A percentile compares a stretch with the other conserved stretches of the same genome.
Evolutionary conservation across 2,888 invertebrate species (phyloP).

Genomic region (Crocallis elinguaria): DNA sequence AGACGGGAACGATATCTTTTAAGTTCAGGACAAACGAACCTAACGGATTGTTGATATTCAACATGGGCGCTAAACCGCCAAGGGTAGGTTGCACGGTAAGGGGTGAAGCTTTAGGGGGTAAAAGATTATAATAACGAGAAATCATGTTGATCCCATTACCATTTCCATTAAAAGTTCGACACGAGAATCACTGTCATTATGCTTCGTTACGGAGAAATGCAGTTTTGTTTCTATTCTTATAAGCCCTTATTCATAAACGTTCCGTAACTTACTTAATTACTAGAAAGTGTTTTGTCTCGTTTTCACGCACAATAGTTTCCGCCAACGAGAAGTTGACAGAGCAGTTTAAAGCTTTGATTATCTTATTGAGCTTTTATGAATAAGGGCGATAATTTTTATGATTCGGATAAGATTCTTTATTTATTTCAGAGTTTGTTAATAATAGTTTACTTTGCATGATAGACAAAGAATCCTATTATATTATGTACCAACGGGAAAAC

Average conservation of each 20-base stretch:
- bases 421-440: neutral
- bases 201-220: conserved; percentile 38
- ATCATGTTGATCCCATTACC: conserved; percentile 45
- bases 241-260: no score
- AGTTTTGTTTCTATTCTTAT: no score
- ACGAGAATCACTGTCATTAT: conserved; percentile 28
- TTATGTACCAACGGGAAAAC: conserved; percentile 2
- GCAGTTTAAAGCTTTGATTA: no score
- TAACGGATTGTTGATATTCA: conserved; percentile 96
- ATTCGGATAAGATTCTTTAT: no score
- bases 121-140: conserved; percentile 44
- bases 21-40: conserved; percentile 98
- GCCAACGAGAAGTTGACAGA: no score
- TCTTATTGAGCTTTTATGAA: no score
- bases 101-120: conserved; percentile 83
- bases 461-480: conserved; percentile 8
- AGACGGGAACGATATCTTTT: conserved; percentile 95
- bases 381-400: no score
- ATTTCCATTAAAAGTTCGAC: conserved; percentile 18
- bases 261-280: no score
- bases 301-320: no score
- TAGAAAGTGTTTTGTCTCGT: no score
- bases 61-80: conserved; percentile 91
- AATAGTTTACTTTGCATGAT: neutral
- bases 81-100: conserved; percentile 89